Evolutionary conservation across 2,113 vertebrate species (phyloP).

Genomic region (Melanocharis versteri): DNA sequence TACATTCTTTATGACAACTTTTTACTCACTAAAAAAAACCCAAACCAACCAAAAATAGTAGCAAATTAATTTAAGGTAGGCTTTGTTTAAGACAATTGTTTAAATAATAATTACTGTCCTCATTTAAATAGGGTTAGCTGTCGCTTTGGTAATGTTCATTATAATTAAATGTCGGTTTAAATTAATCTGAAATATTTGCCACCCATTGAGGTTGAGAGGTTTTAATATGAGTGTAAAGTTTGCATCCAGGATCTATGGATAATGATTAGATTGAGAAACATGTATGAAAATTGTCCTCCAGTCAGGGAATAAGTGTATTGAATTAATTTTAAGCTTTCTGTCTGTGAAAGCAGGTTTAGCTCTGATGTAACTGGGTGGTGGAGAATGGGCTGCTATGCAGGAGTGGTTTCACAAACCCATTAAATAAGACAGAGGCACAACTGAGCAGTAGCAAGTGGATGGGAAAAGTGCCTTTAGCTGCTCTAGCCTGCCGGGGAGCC

Average conservation of each 20-base stretch:
- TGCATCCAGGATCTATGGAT: not conserved
- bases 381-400: not conserved
- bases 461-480: not conserved
- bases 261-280: not conserved
- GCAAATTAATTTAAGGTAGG: not conserved
- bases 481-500: not conserved
- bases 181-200: not conserved
- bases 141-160: not conserved
- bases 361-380: not conserved
- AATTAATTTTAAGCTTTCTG: not conserved
- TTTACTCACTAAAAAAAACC: not conserved
- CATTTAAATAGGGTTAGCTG: not conserved
- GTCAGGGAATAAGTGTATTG: not conserved
- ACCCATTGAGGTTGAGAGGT: not conserved
- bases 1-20: not conserved
- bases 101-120: not conserved
- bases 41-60: not conserved
- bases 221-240: not conserved
- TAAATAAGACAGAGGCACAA: not conserved
- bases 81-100: not conserved
- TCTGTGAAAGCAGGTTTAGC: not conserved
- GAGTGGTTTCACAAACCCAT: not conserved
- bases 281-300: not conserved
- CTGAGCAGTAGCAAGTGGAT: not conserved
- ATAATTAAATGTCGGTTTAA: not conserved